Conservation (phyloP, 2,113 vertebrate genomes). For the Furnarius figulus region DNA sequence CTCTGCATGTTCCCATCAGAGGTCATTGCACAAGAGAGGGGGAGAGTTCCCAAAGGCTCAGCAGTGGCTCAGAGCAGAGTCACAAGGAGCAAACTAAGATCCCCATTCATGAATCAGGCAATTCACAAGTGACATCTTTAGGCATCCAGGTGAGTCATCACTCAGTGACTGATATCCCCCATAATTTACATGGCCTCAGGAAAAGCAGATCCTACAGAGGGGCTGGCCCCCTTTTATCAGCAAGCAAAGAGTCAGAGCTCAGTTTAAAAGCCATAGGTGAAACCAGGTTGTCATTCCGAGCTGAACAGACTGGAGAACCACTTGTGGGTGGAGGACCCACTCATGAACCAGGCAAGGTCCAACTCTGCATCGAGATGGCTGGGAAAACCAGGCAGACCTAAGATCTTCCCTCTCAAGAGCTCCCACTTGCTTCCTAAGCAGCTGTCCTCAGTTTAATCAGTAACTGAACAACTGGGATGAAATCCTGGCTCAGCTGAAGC, state of each 20-base stretch:
- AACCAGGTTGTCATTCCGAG: background rate
- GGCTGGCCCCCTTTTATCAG: background rate
- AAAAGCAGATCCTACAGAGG: background rate
- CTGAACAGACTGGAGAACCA: background rate
- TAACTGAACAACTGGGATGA: background rate
- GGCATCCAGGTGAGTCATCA: background rate
- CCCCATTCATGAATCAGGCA: background rate
- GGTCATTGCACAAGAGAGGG: background rate
- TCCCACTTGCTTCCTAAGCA: background rate
- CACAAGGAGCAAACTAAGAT: background rate
- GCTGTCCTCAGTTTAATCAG: slow-evolving; percentile 11
- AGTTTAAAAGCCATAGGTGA: background rate
- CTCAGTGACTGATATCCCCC: background rate
- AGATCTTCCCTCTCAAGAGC: background rate
- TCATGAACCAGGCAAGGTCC: background rate
- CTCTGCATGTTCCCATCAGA: background rate
- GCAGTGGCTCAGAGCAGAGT: background rate
- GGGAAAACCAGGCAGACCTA: background rate
- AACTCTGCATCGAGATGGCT: background rate
- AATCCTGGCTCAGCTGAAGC: background rate
- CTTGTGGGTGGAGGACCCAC: background rate
- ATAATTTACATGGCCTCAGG: background rate
- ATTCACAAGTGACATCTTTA: background rate
- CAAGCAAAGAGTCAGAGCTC: background rate
- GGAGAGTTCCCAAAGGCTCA: background rate